These are phyloP conservation scores for Tiliqua scincoides DNA, from an alignment of 2,113 vertebrate genomes.

Conservation along the genomic window DNA sequence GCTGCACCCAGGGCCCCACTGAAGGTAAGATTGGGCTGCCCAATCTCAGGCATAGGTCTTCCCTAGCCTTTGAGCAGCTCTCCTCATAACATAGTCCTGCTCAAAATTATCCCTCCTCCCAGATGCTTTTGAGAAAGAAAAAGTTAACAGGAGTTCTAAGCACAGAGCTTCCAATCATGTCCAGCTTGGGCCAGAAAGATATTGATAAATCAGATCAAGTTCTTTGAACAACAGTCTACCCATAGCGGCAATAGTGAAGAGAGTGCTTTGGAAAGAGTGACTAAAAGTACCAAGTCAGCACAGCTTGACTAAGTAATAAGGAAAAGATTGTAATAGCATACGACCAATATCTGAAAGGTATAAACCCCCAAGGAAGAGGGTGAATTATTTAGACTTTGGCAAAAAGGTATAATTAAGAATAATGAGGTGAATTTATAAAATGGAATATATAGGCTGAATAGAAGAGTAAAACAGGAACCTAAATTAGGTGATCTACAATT, in stretches of 20 bases:
- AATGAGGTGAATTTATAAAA: not conserved
- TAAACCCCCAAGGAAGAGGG: not conserved
- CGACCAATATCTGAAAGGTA: not conserved
- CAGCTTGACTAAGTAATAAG: not conserved
- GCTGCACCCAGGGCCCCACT: no score
- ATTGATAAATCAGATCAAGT: not conserved
- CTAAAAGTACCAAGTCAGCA: not conserved
- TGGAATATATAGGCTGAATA: not conserved
- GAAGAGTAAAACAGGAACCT: not conserved
- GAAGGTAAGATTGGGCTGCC: no score
- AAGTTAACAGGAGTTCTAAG: no score
- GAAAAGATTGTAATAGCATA: not conserved
- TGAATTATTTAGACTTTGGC: not conserved
- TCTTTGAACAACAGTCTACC: not conserved
- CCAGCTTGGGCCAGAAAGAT: not conserved
- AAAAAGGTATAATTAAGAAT: constrained; percentile 5
- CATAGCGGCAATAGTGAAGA: not conserved
- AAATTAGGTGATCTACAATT: not conserved
- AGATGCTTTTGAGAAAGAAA: no score
- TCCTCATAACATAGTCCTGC: no score
- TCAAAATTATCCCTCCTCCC: no score
- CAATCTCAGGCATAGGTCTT: not conserved
- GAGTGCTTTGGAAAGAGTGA: constrained; percentile 1
- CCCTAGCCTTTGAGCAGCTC: not conserved
- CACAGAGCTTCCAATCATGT: no score